Conservation (phyloP, 2,113 vertebrate species). For the Calyptommatus sinebrachiatus region DNA sequence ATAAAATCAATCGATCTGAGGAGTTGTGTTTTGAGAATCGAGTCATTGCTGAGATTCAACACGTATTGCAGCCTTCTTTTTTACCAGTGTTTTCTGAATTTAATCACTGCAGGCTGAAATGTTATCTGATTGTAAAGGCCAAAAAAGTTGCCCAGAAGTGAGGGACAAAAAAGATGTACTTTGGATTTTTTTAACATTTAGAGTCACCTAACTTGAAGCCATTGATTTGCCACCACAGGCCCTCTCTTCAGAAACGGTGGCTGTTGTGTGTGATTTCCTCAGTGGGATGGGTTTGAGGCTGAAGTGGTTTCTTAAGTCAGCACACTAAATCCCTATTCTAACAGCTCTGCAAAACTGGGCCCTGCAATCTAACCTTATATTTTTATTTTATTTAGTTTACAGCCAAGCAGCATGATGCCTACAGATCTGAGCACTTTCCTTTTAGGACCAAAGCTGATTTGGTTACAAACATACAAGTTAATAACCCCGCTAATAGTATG, state of each 20-base stretch:
- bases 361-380: conserved; percentile 5
- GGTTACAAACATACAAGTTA: neutral
- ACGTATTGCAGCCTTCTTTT: neutral
- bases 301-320: conserved; percentile 15
- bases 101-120: neutral
- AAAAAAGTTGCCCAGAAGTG: neutral
- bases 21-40: neutral
- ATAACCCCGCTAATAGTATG: neutral
- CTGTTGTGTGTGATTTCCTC: conserved; percentile 40
- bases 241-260: conserved; percentile 30
- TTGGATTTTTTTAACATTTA: conserved; percentile 4
- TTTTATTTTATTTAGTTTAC: neutral
- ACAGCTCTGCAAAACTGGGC: neutral
- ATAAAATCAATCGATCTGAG: neutral
- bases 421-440: neutral
- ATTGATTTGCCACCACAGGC: conserved; percentile 20
- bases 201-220: conserved; percentile 4
- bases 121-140: conserved; percentile 2
- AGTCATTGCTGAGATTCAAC: neutral
- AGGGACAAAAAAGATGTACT: conserved; percentile 42
- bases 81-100: too few relatives aligned
- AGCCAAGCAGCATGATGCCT: neutral
- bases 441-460: conserved; percentile 1
- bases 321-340: neutral
- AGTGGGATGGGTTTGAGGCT: conserved; percentile 34